Evolutionary conservation across 2,797 vertebrate species (phyloP), one percentile per base, ranked within the genome.

Genomic region (Epinephelus coioides): DNA sequence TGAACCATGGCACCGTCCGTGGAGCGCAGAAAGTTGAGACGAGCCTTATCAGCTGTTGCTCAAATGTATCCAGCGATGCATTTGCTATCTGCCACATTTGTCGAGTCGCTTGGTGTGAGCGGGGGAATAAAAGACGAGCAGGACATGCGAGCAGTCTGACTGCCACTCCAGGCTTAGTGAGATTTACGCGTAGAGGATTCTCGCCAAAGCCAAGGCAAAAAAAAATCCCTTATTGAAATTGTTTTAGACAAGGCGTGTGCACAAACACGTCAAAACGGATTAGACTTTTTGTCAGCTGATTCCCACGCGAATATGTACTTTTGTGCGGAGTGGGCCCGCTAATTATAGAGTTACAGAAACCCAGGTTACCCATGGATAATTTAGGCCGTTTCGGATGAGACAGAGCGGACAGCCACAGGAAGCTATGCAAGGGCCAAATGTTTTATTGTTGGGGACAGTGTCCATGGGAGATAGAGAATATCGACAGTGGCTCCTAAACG

Each of bases 261-360:
- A 70, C 65, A 89, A 88, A 89, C 81, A 85, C 83, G 85, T 88
- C 79, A 72, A 89, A 80, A 70, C 0, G 25, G 68, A 88, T 90
- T 80, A 86, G 30, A 34, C 34, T 17, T 78, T 75, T 81, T 92
- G 84, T 89, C 86, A 79, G 40, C 51, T 30, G 69, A 62, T 76
- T 94, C 91, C 88, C 88, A 86, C 70, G 78, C 50, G 25, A 79
- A 78, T 79, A 68, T 90, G 71, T 65, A 65, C 88, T 82, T 74
- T 88, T 76, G 81, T 63, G 83, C 55, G 63, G 71, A 89, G 80
- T 74, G 71, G 81, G 82, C 74, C 76, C 75, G 40, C 75, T 92
- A 93, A 95, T 94, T 92, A 92, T 65, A 93, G 85, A 84, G 77
- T 81, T 73, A 71, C 71, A 83, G 80, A 84, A 88, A 84, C 62